These are phyloP conservation scores for Platycheirus rosarum DNA, from an alignment of 2,888 invertebrate genomes.

Conservation along the genomic window DNA sequence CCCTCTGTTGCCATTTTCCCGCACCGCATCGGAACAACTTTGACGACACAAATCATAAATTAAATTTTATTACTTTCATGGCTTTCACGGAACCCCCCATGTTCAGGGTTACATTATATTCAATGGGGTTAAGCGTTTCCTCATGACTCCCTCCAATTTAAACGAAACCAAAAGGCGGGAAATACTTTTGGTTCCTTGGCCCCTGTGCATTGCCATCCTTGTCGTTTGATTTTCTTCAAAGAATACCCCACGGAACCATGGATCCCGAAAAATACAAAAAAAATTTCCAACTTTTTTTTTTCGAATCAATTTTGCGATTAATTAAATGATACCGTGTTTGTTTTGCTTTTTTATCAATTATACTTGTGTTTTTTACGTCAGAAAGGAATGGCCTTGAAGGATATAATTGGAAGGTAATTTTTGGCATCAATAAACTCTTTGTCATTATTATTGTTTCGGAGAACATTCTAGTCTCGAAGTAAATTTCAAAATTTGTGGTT, in stretches of 20 bases:
- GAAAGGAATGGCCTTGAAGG: slow-evolving; percentile 22
- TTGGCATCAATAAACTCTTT: slow-evolving; percentile 23
- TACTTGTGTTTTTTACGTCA: slow-evolving; percentile 27
- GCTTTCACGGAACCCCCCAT: slow-evolving; percentile 7
- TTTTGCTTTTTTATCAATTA: slow-evolving; percentile 41
- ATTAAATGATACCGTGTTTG: slow-evolving; percentile 62
- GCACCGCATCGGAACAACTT: slow-evolving; percentile 16
- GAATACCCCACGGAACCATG: slow-evolving; percentile 2
- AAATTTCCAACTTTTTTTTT: slow-evolving; percentile 8
- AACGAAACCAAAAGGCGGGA: slow-evolving; percentile 28
- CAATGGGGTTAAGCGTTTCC: slow-evolving; percentile 5
- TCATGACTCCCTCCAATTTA: slow-evolving; percentile 2
- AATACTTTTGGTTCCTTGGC: slow-evolving; percentile 3
- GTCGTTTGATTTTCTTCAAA: slow-evolving; percentile 9
- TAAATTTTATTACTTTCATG: slow-evolving; percentile 67
- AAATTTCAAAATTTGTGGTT: slow-evolving; percentile 29
- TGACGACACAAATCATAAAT: slow-evolving; percentile 61
- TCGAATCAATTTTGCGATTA: slow-evolving; percentile 55
- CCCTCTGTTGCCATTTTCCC: background rate
- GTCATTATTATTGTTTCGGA: background rate
- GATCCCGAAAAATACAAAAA: background rate
- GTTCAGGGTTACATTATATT: slow-evolving; percentile 26
- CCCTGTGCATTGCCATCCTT: background rate
- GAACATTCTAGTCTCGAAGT: slow-evolving; percentile 3
- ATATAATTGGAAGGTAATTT: slow-evolving; percentile 38